These are phyloP conservation scores for Dipodomys spectabilis DNA, from an alignment of 2,113 vertebrate genomes.

Conservation along the genomic window DNA sequence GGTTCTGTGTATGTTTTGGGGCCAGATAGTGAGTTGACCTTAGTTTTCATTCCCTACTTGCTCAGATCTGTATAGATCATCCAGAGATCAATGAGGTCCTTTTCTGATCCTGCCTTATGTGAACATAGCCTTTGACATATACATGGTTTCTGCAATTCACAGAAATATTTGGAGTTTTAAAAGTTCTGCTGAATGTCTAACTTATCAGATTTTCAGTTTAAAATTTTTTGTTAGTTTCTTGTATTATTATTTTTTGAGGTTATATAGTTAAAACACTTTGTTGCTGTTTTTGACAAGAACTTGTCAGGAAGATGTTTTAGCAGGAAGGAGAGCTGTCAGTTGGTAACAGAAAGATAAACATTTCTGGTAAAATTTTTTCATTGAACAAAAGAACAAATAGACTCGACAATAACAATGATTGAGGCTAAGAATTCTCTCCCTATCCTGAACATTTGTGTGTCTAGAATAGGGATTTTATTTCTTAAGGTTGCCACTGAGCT, in stretches of 20 bases:
- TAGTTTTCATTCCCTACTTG: not conserved
- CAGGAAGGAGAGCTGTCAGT: not conserved
- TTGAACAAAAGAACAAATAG: not conserved
- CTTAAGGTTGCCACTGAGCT: not conserved
- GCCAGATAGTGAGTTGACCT: not conserved
- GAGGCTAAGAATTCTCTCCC: not conserved
- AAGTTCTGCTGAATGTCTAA: not conserved
- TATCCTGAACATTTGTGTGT: not conserved
- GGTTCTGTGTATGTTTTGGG: not conserved
- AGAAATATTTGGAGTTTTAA: not conserved
- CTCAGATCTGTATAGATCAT: not conserved
- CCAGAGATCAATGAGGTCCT: not conserved
- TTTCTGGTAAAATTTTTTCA: not conserved
- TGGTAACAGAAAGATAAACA: not conserved
- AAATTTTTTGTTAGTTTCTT: not conserved
- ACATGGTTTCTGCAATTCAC: not conserved
- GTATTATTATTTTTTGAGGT: not conserved
- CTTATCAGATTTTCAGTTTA: not conserved
- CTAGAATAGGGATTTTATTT: not conserved
- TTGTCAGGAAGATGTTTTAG: not conserved
- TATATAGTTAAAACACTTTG: not conserved
- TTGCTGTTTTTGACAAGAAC: not conserved
- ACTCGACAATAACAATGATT: not conserved
- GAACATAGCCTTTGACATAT: not conserved
- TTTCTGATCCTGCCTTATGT: not conserved